Conservation (phyloP, 2,113 vertebrate species). For the Dinomys branickii region DNA sequence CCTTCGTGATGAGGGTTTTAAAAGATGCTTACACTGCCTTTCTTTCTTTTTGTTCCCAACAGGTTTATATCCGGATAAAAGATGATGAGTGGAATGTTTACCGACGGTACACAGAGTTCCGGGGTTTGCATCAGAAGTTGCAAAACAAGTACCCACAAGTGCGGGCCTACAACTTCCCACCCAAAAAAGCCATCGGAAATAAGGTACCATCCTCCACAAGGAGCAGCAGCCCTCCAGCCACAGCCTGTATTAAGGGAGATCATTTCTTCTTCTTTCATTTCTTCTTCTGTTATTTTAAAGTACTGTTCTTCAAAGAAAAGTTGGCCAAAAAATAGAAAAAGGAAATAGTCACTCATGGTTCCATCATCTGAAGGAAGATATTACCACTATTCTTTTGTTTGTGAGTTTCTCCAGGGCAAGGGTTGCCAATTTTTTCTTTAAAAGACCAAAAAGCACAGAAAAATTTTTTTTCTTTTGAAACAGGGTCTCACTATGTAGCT, state of each 20-base stretch:
- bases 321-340: neutral
- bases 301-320: neutral
- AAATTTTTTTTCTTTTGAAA: neutral
- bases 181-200: conserved; percentile 99
- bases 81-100: conserved; percentile 99
- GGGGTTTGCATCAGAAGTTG: conserved; percentile 93
- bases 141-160: conserved; percentile 93
- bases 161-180: conserved; percentile 94
- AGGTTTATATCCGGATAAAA: conserved; percentile 98
- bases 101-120: conserved; percentile 95
- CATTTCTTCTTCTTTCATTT: neutral
- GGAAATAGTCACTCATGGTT: neutral
- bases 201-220: conserved; percentile 87
- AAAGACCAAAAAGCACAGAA: neutral
- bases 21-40: neutral
- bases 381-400: fast-evolving
- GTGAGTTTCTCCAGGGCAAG: fast-evolving
- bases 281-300: too few species aligned
- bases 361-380: neutral
- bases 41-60: conserved; percentile 38
- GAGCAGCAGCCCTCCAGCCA: fast-evolving
- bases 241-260: fast-evolving
- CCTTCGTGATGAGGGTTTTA: neutral
- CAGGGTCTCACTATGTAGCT: neutral
- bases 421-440: neutral